Base-by-base conservation (phyloP, 2,888 invertebrate species). In the Marronus borbonicus region DNA sequence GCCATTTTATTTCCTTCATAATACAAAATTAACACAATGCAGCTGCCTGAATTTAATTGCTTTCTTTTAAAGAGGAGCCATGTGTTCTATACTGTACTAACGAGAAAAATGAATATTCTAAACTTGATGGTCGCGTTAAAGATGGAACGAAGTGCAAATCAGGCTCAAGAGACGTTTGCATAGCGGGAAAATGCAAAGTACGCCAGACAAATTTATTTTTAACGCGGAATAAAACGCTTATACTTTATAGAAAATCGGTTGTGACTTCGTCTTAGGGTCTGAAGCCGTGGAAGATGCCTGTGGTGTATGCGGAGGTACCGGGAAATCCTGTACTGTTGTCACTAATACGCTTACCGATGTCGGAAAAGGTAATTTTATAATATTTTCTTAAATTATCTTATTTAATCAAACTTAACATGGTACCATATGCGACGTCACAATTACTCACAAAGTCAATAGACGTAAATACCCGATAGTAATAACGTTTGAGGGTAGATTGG, bases 231-330 rank as follows among this genome's bases (percentile, higher is more conserved):
- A 58, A n/a, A 8, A 58, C 20, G 7, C 8, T 58, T 12, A 12
- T 70, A 17, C 65, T 77, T 75, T 55, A 36, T 85, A 93, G 93
- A 90, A 90, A 85, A 91, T 94, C n/a, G 93, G 93, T 1, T 94
- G 94, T 86, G 93, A 94, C 85, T 92, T 91, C 90, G 88, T 88
- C 44, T 88, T 94, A 24, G 92, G 93, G 84, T 93, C 93, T 0
- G 89, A 90, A 75, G 92, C 93, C 0, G 89, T 90, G 28, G 93
- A 93, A 84, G 93, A 94, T 85, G 88, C 90, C 44, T 94, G 94
- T 84, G 94, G 94, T 1, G 89, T 93, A 58, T 94, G 94, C 84
- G 92, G 92, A 80, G 93, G 94, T 0, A 93, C 93, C 85, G 93
- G 93, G 1, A 91, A 92, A 0, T 91, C 91, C 72, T 94, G 93